phyloP scores from a whole-genome alignment of 1,140 invertebrate genomes.

The Drosophila guanche region DNA sequence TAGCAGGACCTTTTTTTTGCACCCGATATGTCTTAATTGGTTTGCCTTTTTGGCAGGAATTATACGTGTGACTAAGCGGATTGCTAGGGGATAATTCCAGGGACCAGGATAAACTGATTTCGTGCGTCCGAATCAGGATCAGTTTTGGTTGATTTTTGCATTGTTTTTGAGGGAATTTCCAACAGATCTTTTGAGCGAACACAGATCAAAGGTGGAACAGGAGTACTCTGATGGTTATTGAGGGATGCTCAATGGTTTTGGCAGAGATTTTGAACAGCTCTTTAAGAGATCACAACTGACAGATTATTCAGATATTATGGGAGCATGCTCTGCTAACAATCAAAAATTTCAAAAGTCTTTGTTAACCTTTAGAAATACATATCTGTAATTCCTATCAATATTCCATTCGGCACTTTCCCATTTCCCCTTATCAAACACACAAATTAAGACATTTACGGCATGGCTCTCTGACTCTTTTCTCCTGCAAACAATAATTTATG shows the following conservation, averaged over 20 bases:
- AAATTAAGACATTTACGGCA: constrained; percentile 49
- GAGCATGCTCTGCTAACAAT: too few species aligned
- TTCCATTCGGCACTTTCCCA: background rate
- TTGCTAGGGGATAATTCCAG: constrained; percentile 1
- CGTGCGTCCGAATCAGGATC: background rate
- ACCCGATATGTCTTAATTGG: constrained; percentile 50
- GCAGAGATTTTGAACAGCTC: too few species aligned
- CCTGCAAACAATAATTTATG: constrained; percentile 33
- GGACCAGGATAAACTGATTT: constrained; percentile 2
- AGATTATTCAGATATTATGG: too few species aligned
- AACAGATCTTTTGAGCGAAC: too few species aligned
- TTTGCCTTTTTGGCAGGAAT: constrained; percentile 21
- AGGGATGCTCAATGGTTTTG: too few species aligned
- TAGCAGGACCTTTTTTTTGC: constrained; percentile 4
- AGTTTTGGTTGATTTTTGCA: too few species aligned
- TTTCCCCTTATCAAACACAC: constrained; percentile 18
- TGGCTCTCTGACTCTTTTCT: constrained; percentile 15
- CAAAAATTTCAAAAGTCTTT: too few species aligned
- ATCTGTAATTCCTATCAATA: background rate
- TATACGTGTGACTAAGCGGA: constrained; percentile 9
- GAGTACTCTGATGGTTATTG: too few species aligned
- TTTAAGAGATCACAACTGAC: too few species aligned
- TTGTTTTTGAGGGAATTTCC: too few species aligned
- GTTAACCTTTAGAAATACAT: too few species aligned
- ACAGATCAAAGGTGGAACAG: too few species aligned